These are phyloP conservation scores for Perca schrenkii DNA, from an alignment of 2,113 vertebrate genomes.

Conservation along the genomic window DNA sequence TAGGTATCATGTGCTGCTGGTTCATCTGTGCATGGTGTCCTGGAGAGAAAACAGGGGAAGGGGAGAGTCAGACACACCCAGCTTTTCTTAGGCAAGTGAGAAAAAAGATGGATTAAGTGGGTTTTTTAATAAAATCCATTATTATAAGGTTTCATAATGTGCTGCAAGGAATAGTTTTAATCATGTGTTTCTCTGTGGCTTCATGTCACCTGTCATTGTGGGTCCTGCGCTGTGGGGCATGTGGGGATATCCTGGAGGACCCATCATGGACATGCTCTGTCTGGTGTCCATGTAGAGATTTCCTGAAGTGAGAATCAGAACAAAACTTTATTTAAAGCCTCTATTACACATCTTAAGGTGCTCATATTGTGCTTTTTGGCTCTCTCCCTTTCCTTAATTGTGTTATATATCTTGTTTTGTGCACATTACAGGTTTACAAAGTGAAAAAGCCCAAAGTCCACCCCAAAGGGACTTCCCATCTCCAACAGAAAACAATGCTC, in stretches of 20 bases:
- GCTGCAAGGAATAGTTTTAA: neutral
- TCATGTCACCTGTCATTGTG: conserved; percentile 87
- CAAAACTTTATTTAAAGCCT: neutral
- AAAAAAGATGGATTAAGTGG: neutral
- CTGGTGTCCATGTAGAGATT: conserved; percentile 93
- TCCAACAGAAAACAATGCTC: no score
- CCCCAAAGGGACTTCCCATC: no score
- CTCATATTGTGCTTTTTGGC: no score
- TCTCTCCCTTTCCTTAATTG: no score
- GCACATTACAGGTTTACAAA: no score
- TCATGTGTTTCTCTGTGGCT: neutral
- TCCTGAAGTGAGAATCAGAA: conserved; percentile 76
- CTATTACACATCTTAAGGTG: no score
- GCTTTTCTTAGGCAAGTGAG: neutral
- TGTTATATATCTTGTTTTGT: no score
- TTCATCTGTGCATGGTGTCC: conserved; percentile 92
- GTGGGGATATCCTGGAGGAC: conserved; percentile 90
- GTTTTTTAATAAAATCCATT: neutral
- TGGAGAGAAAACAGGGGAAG: conserved; percentile 51
- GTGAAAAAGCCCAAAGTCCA: no score
- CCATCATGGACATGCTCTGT: conserved; percentile 93
- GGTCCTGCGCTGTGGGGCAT: conserved; percentile 89
- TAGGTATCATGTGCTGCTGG: conserved; percentile 93
- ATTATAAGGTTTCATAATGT: neutral
- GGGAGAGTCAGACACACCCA: neutral